phyloP scores from a whole-genome alignment of 2,888 invertebrate genomes.

The Drosophila infuscata region DNA sequence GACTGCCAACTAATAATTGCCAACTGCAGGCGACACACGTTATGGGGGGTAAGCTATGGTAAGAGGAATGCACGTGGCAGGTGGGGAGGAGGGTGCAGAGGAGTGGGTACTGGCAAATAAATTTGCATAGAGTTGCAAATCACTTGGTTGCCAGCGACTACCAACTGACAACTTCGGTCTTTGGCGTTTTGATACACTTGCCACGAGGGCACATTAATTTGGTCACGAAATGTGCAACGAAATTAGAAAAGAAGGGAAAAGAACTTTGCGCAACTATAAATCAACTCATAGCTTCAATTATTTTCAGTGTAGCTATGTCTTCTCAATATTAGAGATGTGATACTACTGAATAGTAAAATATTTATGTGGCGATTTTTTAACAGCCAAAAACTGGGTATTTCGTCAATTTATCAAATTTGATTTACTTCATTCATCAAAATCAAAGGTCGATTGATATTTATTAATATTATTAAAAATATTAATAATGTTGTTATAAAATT shows the following conservation, averaged over 20 bases:
- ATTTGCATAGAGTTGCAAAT: constrained; percentile 77
- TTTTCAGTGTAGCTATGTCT: background rate
- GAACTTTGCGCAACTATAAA: background rate
- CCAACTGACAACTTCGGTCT: constrained; percentile 31
- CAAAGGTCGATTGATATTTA: too few relatives aligned
- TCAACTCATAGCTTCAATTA: background rate
- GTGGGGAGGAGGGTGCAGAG: background rate
- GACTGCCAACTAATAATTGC: constrained; percentile 72
- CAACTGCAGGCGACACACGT: constrained; percentile 37
- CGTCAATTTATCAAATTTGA: background rate
- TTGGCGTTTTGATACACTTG: constrained; percentile 18
- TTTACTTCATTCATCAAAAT: too few relatives aligned
- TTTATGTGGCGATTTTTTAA: background rate
- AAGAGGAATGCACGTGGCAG: background rate
- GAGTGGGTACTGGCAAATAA: constrained; percentile 50
- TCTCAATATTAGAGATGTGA: too few relatives aligned
- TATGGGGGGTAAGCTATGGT: background rate
- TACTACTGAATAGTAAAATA: background rate
- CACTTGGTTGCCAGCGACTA: constrained; percentile 66
- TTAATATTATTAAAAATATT: too few relatives aligned
- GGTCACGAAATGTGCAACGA: constrained; percentile 6
- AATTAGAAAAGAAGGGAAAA: background rate
- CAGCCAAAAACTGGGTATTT: background rate
- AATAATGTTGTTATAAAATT: too few relatives aligned
- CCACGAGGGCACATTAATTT: constrained; percentile 8